Conservation (phyloP, 2,797 vertebrate genomes). For the Cyprinodon diabolis region DNA sequence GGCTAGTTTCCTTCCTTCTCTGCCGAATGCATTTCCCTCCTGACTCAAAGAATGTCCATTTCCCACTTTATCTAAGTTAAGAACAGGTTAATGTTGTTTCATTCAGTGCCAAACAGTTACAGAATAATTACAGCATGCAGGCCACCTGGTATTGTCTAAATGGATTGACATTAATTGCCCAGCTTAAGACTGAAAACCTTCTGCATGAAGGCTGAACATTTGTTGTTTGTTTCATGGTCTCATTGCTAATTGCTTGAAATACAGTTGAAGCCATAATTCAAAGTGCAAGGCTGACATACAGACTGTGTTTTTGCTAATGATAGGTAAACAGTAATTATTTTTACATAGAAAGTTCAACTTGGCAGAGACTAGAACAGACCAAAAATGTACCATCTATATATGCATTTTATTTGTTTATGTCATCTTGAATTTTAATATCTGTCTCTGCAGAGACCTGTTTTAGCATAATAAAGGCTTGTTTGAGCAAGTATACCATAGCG, state of each 20-base stretch:
- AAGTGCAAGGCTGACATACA: constrained; percentile 28
- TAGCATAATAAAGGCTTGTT: constrained; percentile 23
- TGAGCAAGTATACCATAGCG: constrained; percentile 21
- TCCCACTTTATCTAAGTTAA: constrained; percentile 10
- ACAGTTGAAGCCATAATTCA: neutral
- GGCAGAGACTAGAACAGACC: constrained; percentile 8
- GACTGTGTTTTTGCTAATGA: constrained; percentile 32
- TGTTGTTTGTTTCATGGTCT: constrained; percentile 13
- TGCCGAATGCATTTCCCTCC: constrained; percentile 13
- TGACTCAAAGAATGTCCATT: constrained; percentile 12
- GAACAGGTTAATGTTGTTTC: constrained; percentile 28
- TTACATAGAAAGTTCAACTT: constrained; percentile 17
- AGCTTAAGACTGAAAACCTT: constrained; percentile 24
- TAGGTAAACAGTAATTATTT: constrained; percentile 37
- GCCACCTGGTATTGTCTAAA: constrained; percentile 30
- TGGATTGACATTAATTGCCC: constrained; percentile 34
- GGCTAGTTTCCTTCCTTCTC: constrained; percentile 4
- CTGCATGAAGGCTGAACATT: neutral
- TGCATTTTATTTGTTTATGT: constrained; percentile 8
- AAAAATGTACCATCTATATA: neutral
- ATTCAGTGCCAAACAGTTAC: constrained; percentile 14
- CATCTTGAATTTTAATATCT: constrained; percentile 5
- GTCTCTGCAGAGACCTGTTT: constrained; percentile 8
- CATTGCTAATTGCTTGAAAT: constrained; percentile 21
- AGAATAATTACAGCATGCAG: constrained; percentile 42